A percentile compares a stretch with the other conserved stretches of the same genome.
These are phyloP conservation scores for Diplodus sargus DNA, from an alignment of 2,797 vertebrate genomes.

Conservation along the genomic window DNA sequence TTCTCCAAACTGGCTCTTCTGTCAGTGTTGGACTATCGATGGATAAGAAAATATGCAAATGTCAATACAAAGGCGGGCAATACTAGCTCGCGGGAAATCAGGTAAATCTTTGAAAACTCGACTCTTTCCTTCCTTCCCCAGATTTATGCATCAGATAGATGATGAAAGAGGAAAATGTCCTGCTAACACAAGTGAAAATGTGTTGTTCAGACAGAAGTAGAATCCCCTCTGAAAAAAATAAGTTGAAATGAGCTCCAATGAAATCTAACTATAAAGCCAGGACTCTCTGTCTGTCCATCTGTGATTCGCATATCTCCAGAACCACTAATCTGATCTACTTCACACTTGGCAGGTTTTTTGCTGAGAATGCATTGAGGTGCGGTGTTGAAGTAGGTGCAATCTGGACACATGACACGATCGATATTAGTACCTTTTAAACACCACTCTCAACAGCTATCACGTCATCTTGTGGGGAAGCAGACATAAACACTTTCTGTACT, in stretches of 20 bases:
- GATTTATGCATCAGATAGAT: neutral
- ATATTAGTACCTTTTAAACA: too few relatives aligned
- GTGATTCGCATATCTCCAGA: too few relatives aligned
- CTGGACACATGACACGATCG: too few relatives aligned
- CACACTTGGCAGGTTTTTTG: too few relatives aligned
- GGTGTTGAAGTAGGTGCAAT: too few relatives aligned
- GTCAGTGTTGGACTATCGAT: neutral
- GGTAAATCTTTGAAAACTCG: slow-evolving; percentile 3
- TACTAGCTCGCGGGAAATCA: neutral
- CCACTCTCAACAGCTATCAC: too few relatives aligned
- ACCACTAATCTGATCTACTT: too few relatives aligned
- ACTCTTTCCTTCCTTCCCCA: neutral
- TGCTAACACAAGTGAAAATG: neutral
- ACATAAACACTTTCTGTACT: too few relatives aligned
- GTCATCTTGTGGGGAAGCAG: too few relatives aligned
- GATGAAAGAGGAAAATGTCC: neutral
- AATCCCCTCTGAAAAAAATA: neutral
- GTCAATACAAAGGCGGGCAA: slow-evolving; percentile 1
- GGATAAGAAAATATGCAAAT: slow-evolving; percentile 15
- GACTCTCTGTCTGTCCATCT: too few relatives aligned
- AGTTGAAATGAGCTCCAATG: neutral
- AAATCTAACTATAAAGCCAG: too few relatives aligned
- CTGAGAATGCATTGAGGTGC: too few relatives aligned
- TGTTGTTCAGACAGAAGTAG: neutral
- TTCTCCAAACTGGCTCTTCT: neutral